Base-by-base conservation (phyloP, 2,113 vertebrate species). In the Echinops telfairi region DNA sequence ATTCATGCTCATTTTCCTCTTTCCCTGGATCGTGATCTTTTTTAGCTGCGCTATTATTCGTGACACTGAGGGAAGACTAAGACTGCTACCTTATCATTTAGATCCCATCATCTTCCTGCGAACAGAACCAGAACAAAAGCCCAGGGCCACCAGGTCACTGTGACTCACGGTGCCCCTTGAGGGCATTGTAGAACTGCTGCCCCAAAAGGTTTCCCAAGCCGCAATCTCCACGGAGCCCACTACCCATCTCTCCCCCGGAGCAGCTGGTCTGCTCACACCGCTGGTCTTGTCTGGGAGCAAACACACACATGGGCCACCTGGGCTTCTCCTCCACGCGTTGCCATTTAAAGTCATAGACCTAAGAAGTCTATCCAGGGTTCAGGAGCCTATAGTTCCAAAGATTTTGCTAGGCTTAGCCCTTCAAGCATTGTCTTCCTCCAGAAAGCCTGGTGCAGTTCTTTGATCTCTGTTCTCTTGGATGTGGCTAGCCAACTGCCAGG, bases 401-500 rank as follows among this genome's bases (percentile, higher is more conserved):
- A 71, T 86, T 95, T 75, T 89, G 75, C 38, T 90, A 73, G 91
- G 20, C 64, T 92, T 93, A n/a, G 33, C 88, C 77, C 89, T 94
- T 95, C 6, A 38, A 27, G 47, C 81, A 16, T 85, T 88, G 83
- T 57, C 43, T 88, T 95, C 76, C 73, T 91, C 25, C 33, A 38
- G 38, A 95, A 89, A 79, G 73, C 92, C 81, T 95, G 60, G 64
- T 93, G 86, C 86, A 95, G 40, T 82, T 86, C n/a, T 90, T 81
- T 73, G 89, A 89, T 91, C 53, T 91, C 58, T 96, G 75, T 94
- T 92, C 87, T 96, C 78, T 89, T 93, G 89, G 95, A 83, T 84
- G 75, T 91, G 70, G 82, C 82, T 94, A 91, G 91, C 75, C 91
- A 87, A 81, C 38, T 83, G 25, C 75, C 83, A 91, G 68, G 66